Evolutionary conservation across 1,140 invertebrate species (phyloP), one percentile per base, ranked within the genome.

Genomic region (Acromyrmex heyeri): DNA sequence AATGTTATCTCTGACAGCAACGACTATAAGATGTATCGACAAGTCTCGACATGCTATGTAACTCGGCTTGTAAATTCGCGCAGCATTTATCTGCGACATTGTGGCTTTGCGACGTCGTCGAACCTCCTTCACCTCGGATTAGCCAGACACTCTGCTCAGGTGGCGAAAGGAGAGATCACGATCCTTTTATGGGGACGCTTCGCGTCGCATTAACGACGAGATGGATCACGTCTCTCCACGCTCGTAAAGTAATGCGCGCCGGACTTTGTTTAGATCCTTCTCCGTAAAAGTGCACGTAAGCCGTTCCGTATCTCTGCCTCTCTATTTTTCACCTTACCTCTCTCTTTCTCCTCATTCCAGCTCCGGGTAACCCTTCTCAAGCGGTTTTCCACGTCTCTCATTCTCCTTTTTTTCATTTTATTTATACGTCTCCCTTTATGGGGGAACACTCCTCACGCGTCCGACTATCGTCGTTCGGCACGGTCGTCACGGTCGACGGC

Each of bases 231-330:
- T 94, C 87, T 85, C 85, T 83, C 86, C 75, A 53, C 79, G 90
- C 92, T 93, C 94, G 94, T 94, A 94, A 94, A 94, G 90, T 91
- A 93, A 93, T 93, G 88, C 91, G 67, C 64, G 61, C 88, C 64
- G 92, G 91, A 94, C 92, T 92, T 94, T 92, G 91, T 93, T 94
- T 92, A 91, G 92, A 59, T 83, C 69, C 69, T 86, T 87, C 72
- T 38, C 70, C 86, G 83, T 73, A 83, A 89, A 91, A 91, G 86
- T 88, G 86, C 90, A 92, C 92, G 89, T 92, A 93, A 91, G 86
- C 87, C 78, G 87, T 91, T 90, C 87, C 65, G 70, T 85, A 70
- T 78, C 73, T 64, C 48, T 53, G 12, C 21, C 30, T 85, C 78
- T 76, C 86, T 65, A 81, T 83, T 86, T 86, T 90, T 83, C 75